A percentile compares a stretch with the other conserved stretches of the same genome.
Evolutionary conservation across 1,140 invertebrate genomes (phyloP).

Genomic region (Papilio polyxenes): DNA sequence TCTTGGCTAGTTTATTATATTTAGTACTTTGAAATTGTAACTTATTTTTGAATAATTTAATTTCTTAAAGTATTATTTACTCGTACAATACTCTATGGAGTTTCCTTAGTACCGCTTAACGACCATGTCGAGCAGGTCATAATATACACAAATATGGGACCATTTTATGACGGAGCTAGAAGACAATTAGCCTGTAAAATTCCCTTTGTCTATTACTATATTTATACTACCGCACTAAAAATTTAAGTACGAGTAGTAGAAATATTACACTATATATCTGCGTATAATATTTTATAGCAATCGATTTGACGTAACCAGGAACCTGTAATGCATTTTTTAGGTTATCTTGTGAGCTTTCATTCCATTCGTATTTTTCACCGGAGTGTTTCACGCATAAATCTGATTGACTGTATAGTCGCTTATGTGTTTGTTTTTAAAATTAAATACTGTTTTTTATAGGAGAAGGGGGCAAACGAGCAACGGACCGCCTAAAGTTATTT

Average conservation of each 20-base stretch:
- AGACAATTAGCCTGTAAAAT: conserved; percentile 22
- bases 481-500: too few relatives aligned
- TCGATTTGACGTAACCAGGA: too few relatives aligned
- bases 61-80: neutral
- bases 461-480: too few relatives aligned
- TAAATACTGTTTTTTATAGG: too few relatives aligned
- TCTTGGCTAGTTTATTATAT: too few relatives aligned
- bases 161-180: conserved; percentile 4
- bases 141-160: conserved; percentile 18
- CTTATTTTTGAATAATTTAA: neutral
- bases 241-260: neutral
- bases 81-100: neutral
- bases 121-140: conserved; percentile 18
- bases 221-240: neutral
- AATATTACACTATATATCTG: conserved; percentile 23
- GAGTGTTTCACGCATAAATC: too few relatives aligned
- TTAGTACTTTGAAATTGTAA: neutral
- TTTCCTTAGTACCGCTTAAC: conserved; percentile 23
- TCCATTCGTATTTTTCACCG: too few relatives aligned
- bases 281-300: conserved; percentile 15
- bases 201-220: conserved; percentile 16
- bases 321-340: too few relatives aligned
- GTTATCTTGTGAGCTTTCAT: too few relatives aligned
- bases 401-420: too few relatives aligned
- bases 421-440: too few relatives aligned